These are phyloP conservation scores for Notocelia uddmanniana DNA, from an alignment of 2,888 invertebrate species.

Conservation along the genomic window DNA sequence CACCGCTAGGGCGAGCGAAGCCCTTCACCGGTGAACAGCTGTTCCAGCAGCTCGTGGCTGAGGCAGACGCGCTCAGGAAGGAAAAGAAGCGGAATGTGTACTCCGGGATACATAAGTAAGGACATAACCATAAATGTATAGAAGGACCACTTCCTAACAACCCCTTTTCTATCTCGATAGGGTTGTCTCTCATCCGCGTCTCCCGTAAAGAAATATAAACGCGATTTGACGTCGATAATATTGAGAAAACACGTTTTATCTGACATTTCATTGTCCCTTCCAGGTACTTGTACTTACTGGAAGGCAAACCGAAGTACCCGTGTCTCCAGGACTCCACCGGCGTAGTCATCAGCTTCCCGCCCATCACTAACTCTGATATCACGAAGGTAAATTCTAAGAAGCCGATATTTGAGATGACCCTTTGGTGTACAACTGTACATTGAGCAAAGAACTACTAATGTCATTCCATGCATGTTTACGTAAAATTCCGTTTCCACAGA, in stretches of 20 bases:
- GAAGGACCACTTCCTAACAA: background rate
- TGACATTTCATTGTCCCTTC: conserved; percentile 41
- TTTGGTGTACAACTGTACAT: too few species aligned
- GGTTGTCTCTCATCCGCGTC: too few species aligned
- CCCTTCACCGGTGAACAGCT: conserved; percentile 88
- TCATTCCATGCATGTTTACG: too few species aligned
- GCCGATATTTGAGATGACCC: too few species aligned
- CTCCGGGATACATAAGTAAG: conserved; percentile 92
- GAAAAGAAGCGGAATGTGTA: conserved; percentile 93
- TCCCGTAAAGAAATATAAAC: background rate
- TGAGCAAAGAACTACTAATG: too few species aligned
- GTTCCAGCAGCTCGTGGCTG: conserved; percentile 88
- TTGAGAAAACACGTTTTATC: background rate
- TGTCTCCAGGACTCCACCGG: conserved; percentile 88
- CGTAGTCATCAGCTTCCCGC: conserved; percentile 93
- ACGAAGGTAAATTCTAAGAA: conserved; percentile 87
- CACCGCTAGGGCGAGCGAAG: conserved; percentile 87
- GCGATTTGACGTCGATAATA: background rate
- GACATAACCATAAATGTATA: background rate
- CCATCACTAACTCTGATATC: conserved; percentile 93
- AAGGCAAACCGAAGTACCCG: conserved; percentile 90
- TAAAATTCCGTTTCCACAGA: conserved; percentile 82
- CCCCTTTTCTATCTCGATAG: too few species aligned
- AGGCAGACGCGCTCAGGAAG: conserved; percentile 92
- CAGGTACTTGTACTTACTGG: conserved; percentile 90